A percentile compares a stretch with the other conserved stretches of the same genome.
phyloP scores from a whole-genome alignment of 92 coral and sea anemone genomes.

The Hydrozoanthus gracilis region DNA sequence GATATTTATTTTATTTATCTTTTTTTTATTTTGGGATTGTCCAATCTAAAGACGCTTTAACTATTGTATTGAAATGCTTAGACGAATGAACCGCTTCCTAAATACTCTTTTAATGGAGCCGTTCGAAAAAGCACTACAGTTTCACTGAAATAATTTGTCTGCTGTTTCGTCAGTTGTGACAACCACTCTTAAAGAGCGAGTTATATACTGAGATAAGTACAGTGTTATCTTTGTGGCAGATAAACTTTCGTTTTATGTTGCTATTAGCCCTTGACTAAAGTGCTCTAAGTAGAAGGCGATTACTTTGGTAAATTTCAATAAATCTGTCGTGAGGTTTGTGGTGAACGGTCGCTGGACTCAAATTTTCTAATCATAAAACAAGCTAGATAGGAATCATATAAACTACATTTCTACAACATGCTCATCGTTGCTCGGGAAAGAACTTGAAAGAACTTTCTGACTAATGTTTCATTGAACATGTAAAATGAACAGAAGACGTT shows the following conservation, averaged over 20 bases:
- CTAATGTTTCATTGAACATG: neutral
- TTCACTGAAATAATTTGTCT: neutral
- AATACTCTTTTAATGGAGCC: constrained; percentile 42
- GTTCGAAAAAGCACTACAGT: neutral
- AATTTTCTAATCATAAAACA: constrained; percentile 15
- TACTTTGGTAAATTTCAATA: constrained; percentile 37
- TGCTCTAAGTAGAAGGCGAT: neutral
- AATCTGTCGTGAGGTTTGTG: constrained; percentile 10
- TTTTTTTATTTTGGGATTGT: constrained; percentile 18
- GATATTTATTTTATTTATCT: constrained; percentile 29
- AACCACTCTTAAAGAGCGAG: constrained; percentile 9
- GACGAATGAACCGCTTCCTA: neutral
- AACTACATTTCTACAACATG: neutral
- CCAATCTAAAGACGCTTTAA: constrained; percentile 44
- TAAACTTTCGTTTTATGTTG: constrained; percentile 5
- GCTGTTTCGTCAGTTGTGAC: neutral
- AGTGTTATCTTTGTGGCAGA: neutral
- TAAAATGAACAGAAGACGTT: constrained; percentile 15
- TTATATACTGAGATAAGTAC: constrained; percentile 1
- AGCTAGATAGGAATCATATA: neutral
- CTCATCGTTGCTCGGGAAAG: too few species aligned
- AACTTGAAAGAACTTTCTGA: neutral
- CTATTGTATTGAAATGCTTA: constrained; percentile 16
- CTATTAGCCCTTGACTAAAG: neutral
- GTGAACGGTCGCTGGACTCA: neutral